phyloP scores from a whole-genome alignment of 2,888 invertebrate species.

The Lordiphosa andalusiaca region DNA sequence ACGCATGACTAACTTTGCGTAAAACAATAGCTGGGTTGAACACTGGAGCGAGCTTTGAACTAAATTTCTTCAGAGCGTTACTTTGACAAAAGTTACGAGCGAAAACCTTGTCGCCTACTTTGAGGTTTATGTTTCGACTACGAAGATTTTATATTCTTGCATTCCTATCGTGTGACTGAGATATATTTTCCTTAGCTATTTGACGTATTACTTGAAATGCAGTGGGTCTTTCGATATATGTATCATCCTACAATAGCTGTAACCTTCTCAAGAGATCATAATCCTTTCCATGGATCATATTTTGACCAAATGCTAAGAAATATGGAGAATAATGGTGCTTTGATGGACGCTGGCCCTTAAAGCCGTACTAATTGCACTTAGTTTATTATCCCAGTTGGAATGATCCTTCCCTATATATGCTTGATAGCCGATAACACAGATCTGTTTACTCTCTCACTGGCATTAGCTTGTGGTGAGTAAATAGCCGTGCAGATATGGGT shows the following conservation, averaged over 20 bases:
- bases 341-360: slow-evolving; percentile 14
- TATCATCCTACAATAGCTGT: neutral
- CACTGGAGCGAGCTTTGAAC: neutral
- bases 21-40: neutral
- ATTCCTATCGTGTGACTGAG: no score
- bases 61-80: slow-evolving; percentile 2
- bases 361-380: slow-evolving; percentile 22
- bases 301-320: neutral
- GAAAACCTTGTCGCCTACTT: no score
- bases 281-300: neutral
- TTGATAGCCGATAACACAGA: slow-evolving; percentile 28
- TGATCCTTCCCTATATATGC: slow-evolving; percentile 30
- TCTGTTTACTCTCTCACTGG: slow-evolving; percentile 29
- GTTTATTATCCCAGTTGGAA: slow-evolving; percentile 24
- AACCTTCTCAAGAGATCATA: neutral
- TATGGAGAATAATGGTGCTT: slow-evolving; percentile 18
- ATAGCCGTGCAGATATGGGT: slow-evolving; percentile 20
- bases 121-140: no score
- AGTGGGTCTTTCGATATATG: no score
- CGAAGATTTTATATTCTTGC: no score
- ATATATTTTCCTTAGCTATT: no score
- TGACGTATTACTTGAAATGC: no score
- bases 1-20: neutral
- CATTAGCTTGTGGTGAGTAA: slow-evolving; percentile 28
- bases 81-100: neutral